These are phyloP conservation scores for Saccostrea glomerata DNA, from an alignment of 1,140 invertebrate species.

Conservation along the genomic window DNA sequence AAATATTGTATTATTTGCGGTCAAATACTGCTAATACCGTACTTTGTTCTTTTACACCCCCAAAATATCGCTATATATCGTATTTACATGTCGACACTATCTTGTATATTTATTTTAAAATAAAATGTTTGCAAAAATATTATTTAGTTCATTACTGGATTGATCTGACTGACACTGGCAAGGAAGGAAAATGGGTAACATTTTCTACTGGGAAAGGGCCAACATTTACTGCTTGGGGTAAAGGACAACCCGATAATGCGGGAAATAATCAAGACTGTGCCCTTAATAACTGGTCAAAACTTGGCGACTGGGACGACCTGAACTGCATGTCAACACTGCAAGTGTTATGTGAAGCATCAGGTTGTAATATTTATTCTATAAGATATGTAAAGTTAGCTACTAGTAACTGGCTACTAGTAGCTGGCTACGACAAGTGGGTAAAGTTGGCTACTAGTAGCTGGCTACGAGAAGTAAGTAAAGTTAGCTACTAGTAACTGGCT, in stretches of 20 bases:
- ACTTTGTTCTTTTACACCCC: no score
- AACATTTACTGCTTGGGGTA: not conserved
- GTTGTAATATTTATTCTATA: not conserved
- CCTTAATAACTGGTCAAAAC: not conserved
- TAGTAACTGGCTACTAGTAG: no score
- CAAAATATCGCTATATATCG: no score
- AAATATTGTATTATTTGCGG: no score
- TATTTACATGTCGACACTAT: not conserved
- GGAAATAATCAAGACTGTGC: not conserved
- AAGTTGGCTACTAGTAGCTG: no score
- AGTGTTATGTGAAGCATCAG: not conserved
- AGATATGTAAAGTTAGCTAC: no score
- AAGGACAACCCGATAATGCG: not conserved
- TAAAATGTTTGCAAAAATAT: not conserved
- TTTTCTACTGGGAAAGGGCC: slow-evolving; percentile 3
- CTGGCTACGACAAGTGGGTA: no score
- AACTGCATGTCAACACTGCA: not conserved
- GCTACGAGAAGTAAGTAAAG: no score
- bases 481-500: no score
- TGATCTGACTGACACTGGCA: slow-evolving; percentile 6
- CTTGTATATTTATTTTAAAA: not conserved
- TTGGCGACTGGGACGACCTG: not conserved
- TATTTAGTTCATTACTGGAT: not conserved
- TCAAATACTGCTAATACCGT: no score
- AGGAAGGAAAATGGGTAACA: not conserved